These are phyloP conservation scores for Clarias fuscus DNA, from an alignment of 2,797 vertebrate species.

Conservation along the genomic window DNA sequence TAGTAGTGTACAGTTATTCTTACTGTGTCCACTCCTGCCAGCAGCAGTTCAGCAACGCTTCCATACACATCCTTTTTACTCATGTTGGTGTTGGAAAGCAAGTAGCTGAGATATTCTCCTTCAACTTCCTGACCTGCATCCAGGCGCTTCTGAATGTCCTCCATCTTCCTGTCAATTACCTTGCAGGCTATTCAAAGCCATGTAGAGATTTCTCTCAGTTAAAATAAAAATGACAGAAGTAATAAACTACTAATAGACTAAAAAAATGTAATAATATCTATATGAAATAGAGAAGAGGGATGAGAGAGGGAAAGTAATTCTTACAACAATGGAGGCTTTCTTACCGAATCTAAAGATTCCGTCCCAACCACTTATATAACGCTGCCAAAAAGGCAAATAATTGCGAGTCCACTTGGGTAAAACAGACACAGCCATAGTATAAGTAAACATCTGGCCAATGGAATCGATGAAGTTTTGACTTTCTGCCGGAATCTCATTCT, in stretches of 20 bases:
- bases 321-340: slow-evolving; percentile 32
- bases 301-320: neutral
- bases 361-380: slow-evolving; percentile 85
- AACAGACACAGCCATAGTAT: slow-evolving; percentile 68
- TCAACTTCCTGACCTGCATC: slow-evolving; percentile 74
- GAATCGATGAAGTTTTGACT: slow-evolving; percentile 83
- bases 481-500: slow-evolving; percentile 79
- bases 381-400: slow-evolving; percentile 81
- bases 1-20: slow-evolving; percentile 24
- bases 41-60: slow-evolving; percentile 84
- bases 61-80: slow-evolving; percentile 81
- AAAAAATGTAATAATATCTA: neutral
- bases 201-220: slow-evolving; percentile 9
- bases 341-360: slow-evolving; percentile 89
- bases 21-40: slow-evolving; percentile 94
- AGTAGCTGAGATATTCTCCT: slow-evolving; percentile 86
- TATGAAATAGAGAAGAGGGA: neutral
- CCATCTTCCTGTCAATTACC: slow-evolving; percentile 86
- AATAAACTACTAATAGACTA: neutral
- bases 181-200: slow-evolving; percentile 72
- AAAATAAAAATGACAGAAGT: neutral
- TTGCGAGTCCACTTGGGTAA: slow-evolving; percentile 84
- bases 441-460: slow-evolving; percentile 81
- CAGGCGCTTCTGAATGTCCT: slow-evolving; percentile 74
- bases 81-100: slow-evolving; percentile 83